Conservation (phyloP, 37 sponge, comb jelly and placozoan species). For the Spongia lamella region DNA sequence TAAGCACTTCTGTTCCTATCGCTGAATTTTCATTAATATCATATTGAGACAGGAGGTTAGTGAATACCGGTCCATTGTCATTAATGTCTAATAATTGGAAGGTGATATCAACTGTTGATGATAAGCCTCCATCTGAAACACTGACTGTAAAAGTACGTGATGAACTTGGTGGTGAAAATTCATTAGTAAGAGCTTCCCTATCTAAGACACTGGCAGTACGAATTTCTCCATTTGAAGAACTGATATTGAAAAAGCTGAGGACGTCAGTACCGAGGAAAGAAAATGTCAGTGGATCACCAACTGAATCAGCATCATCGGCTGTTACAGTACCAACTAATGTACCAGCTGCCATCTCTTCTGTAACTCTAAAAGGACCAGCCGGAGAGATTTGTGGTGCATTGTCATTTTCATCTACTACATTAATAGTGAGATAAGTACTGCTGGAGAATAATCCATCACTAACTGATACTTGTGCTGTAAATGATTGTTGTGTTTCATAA, state of each 20-base stretch:
- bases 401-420: conserved; percentile 81
- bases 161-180: not conserved
- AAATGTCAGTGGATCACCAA: conserved; percentile 37
- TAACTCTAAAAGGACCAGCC: conserved; percentile 19
- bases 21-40: conserved; percentile 41
- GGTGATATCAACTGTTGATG: conserved; percentile 25
- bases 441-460: conserved; percentile 37
- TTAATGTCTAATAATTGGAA: conserved; percentile 55
- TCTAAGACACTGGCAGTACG: conserved; percentile 39
- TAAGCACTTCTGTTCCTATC: conserved; percentile 24
- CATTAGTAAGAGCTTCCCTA: conserved; percentile 8
- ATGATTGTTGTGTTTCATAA: conserved; percentile 45
- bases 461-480: conserved; percentile 47
- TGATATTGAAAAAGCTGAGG: conserved; percentile 25
- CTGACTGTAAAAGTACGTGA: conserved; percentile 21
- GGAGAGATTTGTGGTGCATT: conserved; percentile 50
- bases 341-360: conserved; percentile 31
- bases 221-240: conserved; percentile 52
- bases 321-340: conserved; percentile 44
- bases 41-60: conserved; percentile 6
- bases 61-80: conserved; percentile 60
- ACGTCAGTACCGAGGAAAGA: conserved; percentile 7
- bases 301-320: conserved; percentile 49
- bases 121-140: conserved; percentile 39
- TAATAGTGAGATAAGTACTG: conserved; percentile 40